phyloP scores from a whole-genome alignment of 1,140 invertebrate species.

The Kradibia gibbosae region DNA sequence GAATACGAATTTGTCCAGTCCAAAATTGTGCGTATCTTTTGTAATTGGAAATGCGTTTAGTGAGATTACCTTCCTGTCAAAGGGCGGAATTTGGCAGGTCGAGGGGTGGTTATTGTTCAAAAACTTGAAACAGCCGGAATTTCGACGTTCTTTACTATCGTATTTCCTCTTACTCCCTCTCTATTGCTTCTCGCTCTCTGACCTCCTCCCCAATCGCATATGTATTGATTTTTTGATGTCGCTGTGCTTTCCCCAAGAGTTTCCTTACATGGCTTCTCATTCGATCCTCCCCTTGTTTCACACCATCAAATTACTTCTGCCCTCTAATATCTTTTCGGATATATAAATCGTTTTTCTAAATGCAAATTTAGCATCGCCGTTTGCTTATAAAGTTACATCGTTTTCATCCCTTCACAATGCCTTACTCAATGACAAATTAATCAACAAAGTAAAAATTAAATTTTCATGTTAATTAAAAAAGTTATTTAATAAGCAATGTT shows the following conservation, averaged over 20 bases:
- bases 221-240: constrained; percentile 49
- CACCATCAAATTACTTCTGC: no score
- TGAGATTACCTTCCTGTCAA: neutral
- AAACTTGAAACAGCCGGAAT: neutral
- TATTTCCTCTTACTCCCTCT: constrained; percentile 30
- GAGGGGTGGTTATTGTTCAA: neutral
- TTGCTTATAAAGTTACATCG: no score
- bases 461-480: no score
- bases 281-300: no score
- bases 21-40: neutral
- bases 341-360: no score
- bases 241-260: constrained; percentile 22
- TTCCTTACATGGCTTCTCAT: constrained; percentile 37
- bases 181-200: constrained; percentile 36
- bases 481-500: no score
- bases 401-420: no score
- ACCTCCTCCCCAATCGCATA: constrained; percentile 29
- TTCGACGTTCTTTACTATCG: constrained; percentile 22
- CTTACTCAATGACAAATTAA: no score
- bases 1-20: neutral
- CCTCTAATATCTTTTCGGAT: no score
- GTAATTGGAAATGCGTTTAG: neutral
- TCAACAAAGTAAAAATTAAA: no score
- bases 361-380: no score
- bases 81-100: neutral